Evolutionary conservation across 2,797 vertebrate species (phyloP).

Genomic region (Sciurus carolinensis): DNA sequence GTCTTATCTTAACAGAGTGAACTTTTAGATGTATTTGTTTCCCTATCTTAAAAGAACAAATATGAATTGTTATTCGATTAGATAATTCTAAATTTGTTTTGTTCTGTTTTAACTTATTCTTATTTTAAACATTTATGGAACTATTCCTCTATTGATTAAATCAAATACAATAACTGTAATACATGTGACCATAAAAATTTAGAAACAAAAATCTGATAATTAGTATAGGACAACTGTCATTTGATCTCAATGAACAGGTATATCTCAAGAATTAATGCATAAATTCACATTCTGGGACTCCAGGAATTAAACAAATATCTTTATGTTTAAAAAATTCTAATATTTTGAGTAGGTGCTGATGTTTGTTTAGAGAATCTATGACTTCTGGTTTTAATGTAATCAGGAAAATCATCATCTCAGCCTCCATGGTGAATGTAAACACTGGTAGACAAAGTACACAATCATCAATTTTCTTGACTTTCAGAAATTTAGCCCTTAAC

Average conservation of each 20-base stretch:
- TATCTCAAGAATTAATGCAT: neutral
- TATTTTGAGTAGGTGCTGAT: neutral
- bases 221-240: neutral
- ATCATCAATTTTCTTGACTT: neutral
- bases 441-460: neutral
- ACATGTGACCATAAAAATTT: neutral
- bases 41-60: neutral
- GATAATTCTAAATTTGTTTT: slow-evolving; percentile 10
- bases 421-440: neutral
- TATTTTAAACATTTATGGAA: neutral
- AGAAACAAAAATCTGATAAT: neutral
- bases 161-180: neutral
- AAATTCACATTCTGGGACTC: neutral
- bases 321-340: neutral
- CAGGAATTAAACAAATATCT: neutral
- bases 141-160: neutral
- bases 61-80: neutral
- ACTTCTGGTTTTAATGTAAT: slow-evolving; percentile 26
- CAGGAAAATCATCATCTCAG: neutral
- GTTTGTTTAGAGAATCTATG: neutral
- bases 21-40: neutral
- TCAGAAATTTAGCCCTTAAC: neutral
- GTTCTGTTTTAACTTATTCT: neutral
- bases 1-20: neutral
- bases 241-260: neutral